Evolutionary conservation across 2,113 vertebrate genomes (phyloP), one percentile per base, ranked within the genome.

Genomic region (Hiodon tergisus): DNA sequence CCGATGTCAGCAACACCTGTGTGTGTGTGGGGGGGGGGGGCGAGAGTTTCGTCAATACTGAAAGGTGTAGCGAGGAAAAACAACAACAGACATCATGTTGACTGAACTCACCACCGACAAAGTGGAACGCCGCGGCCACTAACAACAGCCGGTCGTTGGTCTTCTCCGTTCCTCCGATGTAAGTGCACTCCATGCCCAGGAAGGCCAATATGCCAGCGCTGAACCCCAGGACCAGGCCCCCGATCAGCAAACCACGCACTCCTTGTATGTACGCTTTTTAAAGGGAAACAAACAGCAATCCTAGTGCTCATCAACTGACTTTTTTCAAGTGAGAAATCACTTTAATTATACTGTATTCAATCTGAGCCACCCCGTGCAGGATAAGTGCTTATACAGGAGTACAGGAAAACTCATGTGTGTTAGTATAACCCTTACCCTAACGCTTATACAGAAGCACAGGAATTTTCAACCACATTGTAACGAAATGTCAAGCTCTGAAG

Each of bases 141-240:
- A 92, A 6, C 51, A 92, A 71, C 50, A 88, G 7, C 76, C 82
- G 89, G 82, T 88, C 86, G 73, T 92, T 92, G 67, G 63, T 79
- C 77, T 77, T 80, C 3, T 83, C 78, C 52, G 58, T 67, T 65
- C 90, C 86, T 0, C 91, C 91, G 0, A 92, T 88, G 47, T 87
- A 91, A 1, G 91, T 92, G 78, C 91, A 92, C 50, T 92, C 89
- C 90, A 92, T 92, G 47, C 91, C 91, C 14, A 89, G 2, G 31
- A 92, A 91, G 77, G 86, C 87, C 5, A 89, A 80, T 2, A 89
- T 63, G 2, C 82, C 82, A 0, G 62, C 90, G 8, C 90, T 81
- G 10, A 91, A 82, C 0, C 88, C 90, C 11, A 89, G 54, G 31
- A 61, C 80, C 59, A 91, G 62, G 0, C 85, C 88, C 6, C 82